Evolutionary conservation across 2,888 invertebrate genomes (phyloP), one percentile per base, ranked within the genome.

Genomic region (Callimorpha dominula): DNA sequence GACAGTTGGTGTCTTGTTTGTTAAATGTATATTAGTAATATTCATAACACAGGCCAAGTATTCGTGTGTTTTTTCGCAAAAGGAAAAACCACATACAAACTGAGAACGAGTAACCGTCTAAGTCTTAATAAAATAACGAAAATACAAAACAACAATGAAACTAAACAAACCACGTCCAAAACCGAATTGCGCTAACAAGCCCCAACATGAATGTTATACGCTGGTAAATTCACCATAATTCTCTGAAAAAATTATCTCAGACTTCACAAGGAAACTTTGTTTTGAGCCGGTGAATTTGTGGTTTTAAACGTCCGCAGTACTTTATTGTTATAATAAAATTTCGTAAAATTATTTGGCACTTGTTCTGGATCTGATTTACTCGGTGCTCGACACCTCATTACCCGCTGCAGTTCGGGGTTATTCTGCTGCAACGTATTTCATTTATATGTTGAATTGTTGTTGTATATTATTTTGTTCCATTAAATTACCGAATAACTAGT

Each of bases 241-340:
- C 83, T 80, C 54, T 81, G 83, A 80, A 84, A 84, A 80, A 84
- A 82, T 78, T 79, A 68, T 70, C 75, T 79, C 15, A 74, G 82
- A 89, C 87, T 90, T 89, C 90, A 90, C 89, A 91, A 86, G 88
- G 83, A 88, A 85, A 86, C 87, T 87, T 89, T 90, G 91, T 90
- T 91, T 89, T 85, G 78, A 86, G 85, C 87, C 72, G 81, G 85
- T 84, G 86, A 90, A 92, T 91, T 90, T 90, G 90, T 87, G 91
- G 86, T 77, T 88, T 88, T 86, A 90, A 91, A 91, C 83, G 89
- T 90, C 90, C 78, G 52, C 78, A 75, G 80, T 85, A 86, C 82
- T 92, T 93, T 93, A 93, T 93, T 91, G 91, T 92, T 90, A 88
- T 89, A 88, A 92, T 92, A 93, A 93, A 93, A 88, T 90, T 88